Conservation (phyloP, 2,113 vertebrate species). For the Salvator merianae region DNA sequence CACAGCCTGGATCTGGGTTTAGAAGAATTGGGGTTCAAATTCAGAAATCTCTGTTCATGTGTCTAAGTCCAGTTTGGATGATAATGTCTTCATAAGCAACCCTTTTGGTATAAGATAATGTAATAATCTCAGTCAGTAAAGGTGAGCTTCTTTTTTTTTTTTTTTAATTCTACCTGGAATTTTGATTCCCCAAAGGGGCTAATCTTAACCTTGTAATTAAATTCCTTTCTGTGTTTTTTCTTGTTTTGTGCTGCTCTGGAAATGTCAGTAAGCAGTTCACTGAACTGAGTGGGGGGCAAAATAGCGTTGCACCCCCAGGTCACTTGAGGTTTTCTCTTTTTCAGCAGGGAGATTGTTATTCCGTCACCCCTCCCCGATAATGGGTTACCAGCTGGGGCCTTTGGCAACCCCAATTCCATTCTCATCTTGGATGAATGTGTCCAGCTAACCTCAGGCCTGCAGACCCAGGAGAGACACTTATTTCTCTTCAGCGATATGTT, state of each 20-base stretch:
- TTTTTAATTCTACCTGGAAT: no score
- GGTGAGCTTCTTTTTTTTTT: no score
- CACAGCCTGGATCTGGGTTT: neutral
- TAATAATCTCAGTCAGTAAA: no score
- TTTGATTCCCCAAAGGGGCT: no score
- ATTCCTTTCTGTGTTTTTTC: no score
- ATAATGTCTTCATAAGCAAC: neutral
- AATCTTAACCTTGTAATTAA: no score
- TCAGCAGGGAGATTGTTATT: slow-evolving; percentile 53
- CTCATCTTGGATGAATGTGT: slow-evolving; percentile 76
- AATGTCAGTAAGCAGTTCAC: no score
- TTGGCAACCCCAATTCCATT: slow-evolving; percentile 68
- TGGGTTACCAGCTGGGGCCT: slow-evolving; percentile 63
- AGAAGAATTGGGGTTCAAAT: neutral
- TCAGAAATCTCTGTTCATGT: neutral
- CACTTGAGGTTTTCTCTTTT: neutral
- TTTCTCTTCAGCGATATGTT: slow-evolving; percentile 78
- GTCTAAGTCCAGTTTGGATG: neutral
- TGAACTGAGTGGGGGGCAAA: neutral
- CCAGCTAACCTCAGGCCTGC: slow-evolving; percentile 72
- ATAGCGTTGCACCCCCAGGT: neutral
- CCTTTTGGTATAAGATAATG: neutral
- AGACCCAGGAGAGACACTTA: slow-evolving; percentile 78
- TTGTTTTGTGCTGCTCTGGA: no score
- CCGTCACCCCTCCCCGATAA: slow-evolving; percentile 55